These are phyloP conservation scores for Prionace glauca DNA, from an alignment of 2,797 vertebrate genomes.

Conservation along the genomic window DNA sequence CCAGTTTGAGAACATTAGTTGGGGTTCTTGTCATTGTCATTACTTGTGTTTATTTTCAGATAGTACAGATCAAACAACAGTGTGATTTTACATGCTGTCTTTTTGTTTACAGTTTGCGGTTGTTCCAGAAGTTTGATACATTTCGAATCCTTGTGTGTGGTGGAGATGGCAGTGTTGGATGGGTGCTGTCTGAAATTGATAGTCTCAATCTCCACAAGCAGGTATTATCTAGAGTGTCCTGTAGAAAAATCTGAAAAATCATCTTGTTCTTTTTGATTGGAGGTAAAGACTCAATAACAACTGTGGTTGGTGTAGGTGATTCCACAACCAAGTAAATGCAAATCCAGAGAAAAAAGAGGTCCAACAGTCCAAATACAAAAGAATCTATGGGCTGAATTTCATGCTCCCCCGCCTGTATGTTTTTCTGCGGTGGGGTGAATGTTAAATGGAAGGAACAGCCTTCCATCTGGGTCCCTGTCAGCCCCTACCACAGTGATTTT, in stretches of 20 bases:
- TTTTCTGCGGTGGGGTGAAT: no score
- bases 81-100: conserved; percentile 37
- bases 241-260: background rate
- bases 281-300: background rate
- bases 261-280: background rate
- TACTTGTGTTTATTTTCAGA: conserved; percentile 15
- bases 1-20: background rate
- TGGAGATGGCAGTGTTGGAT: conserved; percentile 92
- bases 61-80: no score
- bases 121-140: conserved; percentile 96
- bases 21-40: background rate
- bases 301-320: background rate
- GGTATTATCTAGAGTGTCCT: conserved; percentile 52
- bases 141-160: conserved; percentile 95
- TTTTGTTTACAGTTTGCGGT: conserved; percentile 66
- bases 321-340: background rate
- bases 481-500: no score
- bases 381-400: background rate
- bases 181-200: conserved; percentile 95
- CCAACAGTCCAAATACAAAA: background rate
- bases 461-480: no score
- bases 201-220: conserved; percentile 89
- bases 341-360: background rate
- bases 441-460: no score
- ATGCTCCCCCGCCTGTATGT: no score